Conservation (phyloP, 2,113 vertebrate genomes). For the Catagonus wagneri region DNA sequence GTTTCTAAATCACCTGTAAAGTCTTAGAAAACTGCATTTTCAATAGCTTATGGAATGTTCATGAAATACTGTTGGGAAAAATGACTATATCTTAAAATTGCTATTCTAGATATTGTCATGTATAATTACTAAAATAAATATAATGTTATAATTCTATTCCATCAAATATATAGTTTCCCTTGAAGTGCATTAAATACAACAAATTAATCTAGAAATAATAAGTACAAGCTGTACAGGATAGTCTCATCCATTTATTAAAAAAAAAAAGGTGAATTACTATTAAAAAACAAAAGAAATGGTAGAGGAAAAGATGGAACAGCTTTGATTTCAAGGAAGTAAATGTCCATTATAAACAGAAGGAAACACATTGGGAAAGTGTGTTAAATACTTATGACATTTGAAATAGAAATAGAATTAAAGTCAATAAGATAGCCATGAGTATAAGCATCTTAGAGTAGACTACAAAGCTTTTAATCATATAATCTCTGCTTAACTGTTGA, state of each 20-base stretch:
- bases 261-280: too few species aligned
- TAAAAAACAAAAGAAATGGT: not conserved
- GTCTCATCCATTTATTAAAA: not conserved
- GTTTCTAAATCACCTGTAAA: slow-evolving; percentile 65
- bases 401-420: not conserved
- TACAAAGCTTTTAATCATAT: not conserved
- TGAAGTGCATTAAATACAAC: slow-evolving; percentile 62
- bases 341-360: not conserved
- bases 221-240: slow-evolving; percentile 9
- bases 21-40: slow-evolving; percentile 68
- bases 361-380: not conserved
- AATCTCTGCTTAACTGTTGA: not conserved
- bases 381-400: not conserved
- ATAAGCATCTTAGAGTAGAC: not conserved
- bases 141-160: slow-evolving; percentile 64
- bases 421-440: not conserved
- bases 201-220: slow-evolving; percentile 53
- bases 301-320: not conserved
- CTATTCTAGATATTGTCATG: slow-evolving; percentile 12
- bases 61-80: slow-evolving; percentile 71
- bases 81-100: slow-evolving; percentile 76
- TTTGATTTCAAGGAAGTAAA: slow-evolving; percentile 7
- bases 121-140: slow-evolving; percentile 71
- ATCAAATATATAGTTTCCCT: slow-evolving; percentile 47
- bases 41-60: slow-evolving; percentile 71